Evolutionary conservation across 2,888 invertebrate species (phyloP).

Genomic region (Tanypteryx hageni): DNA sequence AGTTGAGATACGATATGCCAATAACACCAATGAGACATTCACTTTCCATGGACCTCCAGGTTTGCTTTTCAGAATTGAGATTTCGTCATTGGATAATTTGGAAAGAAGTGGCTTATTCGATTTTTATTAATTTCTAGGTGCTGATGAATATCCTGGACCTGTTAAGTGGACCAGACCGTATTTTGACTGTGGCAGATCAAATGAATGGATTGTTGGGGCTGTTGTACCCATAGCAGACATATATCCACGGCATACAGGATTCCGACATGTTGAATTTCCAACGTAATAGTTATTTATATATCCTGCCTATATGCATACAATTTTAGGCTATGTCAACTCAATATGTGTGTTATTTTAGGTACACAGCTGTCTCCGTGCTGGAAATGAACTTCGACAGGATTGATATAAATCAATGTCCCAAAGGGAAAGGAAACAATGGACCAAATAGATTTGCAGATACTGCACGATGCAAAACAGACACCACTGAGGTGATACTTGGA

Average conservation of each 20-base stretch:
- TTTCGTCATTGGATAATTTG: too few species aligned
- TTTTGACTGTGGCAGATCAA: constrained; percentile 96
- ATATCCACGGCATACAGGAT: constrained; percentile 94
- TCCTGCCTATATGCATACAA: constrained; percentile 47
- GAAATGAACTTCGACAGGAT: constrained; percentile 98
- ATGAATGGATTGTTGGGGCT: constrained; percentile 96
- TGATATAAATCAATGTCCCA: constrained; percentile 98
- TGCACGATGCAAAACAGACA: constrained; percentile 92
- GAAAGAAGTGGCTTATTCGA: neutral
- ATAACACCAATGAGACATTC: constrained; percentile 96
- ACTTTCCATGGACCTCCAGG: constrained; percentile 96
- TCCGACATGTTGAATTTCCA: constrained; percentile 94
- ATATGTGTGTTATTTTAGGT: constrained; percentile 77
- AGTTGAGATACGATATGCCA: constrained; percentile 95
- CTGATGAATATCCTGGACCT: constrained; percentile 94
- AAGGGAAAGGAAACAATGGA: constrained; percentile 89
- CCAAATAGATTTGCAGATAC: constrained; percentile 94
- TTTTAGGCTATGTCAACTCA: constrained; percentile 61
- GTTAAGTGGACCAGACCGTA: constrained; percentile 96
- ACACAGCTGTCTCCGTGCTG: constrained; percentile 93
- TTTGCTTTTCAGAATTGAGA: constrained; percentile 67
- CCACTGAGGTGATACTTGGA: constrained; percentile 85
- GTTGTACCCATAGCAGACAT: constrained; percentile 97
- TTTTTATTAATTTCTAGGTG: constrained; percentile 75
- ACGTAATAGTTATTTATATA: constrained; percentile 80